Evolutionary conservation across 2,888 invertebrate species (phyloP).

Genomic region (Dynastes maya): DNA sequence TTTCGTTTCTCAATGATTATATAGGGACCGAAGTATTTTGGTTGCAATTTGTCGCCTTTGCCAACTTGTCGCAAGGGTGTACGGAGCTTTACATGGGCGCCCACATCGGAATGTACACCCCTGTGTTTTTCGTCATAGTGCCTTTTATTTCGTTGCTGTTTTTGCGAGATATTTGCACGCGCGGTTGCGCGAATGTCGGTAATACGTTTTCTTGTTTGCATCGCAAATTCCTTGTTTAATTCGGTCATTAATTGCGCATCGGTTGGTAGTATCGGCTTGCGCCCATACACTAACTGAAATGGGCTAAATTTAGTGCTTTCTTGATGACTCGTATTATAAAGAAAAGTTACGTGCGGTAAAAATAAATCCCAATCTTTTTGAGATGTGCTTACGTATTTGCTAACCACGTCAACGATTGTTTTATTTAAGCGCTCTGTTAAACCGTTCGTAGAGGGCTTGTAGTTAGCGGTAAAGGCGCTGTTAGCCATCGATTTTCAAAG

Average conservation of each 20-base stretch:
- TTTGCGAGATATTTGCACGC: not conserved
- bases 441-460: not conserved
- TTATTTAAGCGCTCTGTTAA: not conserved
- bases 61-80: no score
- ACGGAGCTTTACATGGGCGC: not conserved
- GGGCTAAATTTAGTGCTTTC: not conserved
- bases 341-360: not conserved
- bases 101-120: not conserved
- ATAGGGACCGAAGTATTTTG: not conserved
- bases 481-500: conserved; percentile 3
- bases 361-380: not conserved
- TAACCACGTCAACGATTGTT: not conserved
- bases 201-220: not conserved
- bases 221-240: not conserved
- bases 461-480: not conserved
- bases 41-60: not conserved
- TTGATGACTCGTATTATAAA: not conserved
- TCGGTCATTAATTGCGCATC: conserved; percentile 15
- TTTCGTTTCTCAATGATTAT: not conserved
- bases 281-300: conserved; percentile 32
- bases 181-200: not conserved
- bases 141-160: not conserved
- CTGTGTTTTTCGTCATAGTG: not conserved
- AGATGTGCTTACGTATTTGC: not conserved
- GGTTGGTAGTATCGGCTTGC: conserved; percentile 19